Percentiles rank a stretch among this genome's conserved stretches.
These are phyloP conservation scores for Brachypodius melanocephalos DNA, from an alignment of 2,113 vertebrate species.

Conservation along the genomic window DNA sequence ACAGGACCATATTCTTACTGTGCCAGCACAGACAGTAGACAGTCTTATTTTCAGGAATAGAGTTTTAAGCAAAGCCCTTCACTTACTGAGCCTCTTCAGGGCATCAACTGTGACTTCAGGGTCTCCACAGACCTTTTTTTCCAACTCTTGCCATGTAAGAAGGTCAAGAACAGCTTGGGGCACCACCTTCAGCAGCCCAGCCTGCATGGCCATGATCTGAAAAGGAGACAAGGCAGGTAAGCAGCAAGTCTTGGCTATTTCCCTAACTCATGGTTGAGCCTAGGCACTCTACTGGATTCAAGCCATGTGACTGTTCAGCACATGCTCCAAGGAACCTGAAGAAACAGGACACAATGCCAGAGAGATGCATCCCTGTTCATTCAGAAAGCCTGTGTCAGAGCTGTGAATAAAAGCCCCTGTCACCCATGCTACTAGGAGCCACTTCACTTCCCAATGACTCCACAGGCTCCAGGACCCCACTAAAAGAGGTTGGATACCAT, in stretches of 20 bases:
- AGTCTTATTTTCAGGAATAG: background rate
- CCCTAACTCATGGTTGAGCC: background rate
- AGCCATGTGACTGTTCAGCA: background rate
- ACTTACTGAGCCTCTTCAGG: slow-evolving; percentile 88
- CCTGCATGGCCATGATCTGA: slow-evolving; percentile 91
- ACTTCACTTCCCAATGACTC: background rate
- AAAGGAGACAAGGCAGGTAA: background rate
- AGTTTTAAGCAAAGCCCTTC: background rate
- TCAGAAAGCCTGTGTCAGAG: background rate
- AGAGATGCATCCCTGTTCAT: background rate
- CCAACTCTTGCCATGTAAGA: slow-evolving; percentile 95
- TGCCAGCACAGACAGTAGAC: background rate
- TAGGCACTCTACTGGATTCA: background rate
- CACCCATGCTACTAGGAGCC: background rate
- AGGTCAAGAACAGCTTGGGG: slow-evolving; percentile 95
- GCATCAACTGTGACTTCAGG: slow-evolving; percentile 96
- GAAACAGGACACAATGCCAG: background rate
- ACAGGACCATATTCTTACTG: background rate
- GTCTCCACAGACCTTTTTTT: slow-evolving; percentile 96
- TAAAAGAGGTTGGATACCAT: background rate
- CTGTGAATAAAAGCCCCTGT: background rate
- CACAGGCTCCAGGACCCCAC: background rate
- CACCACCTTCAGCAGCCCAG: slow-evolving; percentile 92
- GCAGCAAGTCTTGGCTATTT: background rate
- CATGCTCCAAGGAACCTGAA: background rate